Evolutionary conservation across 2,797 vertebrate species (phyloP).

Genomic region (Parauchenoglanis punctatus): DNA sequence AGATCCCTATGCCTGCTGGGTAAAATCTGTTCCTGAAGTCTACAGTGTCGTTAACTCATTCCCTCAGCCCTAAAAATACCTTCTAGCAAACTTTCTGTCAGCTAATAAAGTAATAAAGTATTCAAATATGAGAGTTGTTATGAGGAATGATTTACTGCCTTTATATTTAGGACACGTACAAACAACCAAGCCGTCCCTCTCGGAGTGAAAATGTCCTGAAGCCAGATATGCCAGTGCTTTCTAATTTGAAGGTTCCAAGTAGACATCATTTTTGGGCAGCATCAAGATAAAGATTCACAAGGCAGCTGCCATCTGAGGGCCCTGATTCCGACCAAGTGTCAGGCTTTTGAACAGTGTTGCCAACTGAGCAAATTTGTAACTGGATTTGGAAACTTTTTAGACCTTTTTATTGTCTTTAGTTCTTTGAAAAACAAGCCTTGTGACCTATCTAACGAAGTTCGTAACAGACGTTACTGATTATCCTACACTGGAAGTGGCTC

Average conservation of each 20-base stretch:
- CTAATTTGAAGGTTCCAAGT: background rate
- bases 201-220: background rate
- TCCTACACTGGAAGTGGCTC: background rate
- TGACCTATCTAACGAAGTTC: background rate
- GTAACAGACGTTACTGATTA: background rate
- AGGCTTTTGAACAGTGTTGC: background rate
- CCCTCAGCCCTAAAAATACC: background rate
- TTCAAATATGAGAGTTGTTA: background rate
- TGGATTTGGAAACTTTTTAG: background rate
- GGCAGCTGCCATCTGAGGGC: too few relatives aligned
- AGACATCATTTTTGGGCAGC: background rate
- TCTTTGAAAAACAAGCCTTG: background rate
- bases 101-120: conserved; percentile 17
- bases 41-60: background rate
- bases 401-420: background rate
- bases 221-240: background rate
- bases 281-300: background rate
- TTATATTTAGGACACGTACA: background rate
- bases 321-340: background rate
- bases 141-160: conserved; percentile 1
- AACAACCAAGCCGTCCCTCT: background rate
- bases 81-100: conserved; percentile 10
- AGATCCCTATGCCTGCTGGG: conserved; percentile 9
- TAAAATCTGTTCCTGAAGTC: conserved; percentile 18
- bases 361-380: background rate